These are phyloP conservation scores for sheep (Ovis aries) DNA, from an alignment of 2,113 vertebrate species.

Conservation along the genomic window ARS-UI_Ramb_v3.0 NC_056059.1:42253001-42253500, in stretches of 20 bases:
- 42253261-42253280: not conserved
- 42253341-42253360: not conserved
- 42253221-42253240: not conserved
- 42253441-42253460: not conserved
- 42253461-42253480: not conserved
- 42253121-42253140: rapidly evolving
- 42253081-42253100: rapidly evolving
- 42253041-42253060: too few species aligned
- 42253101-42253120: too few species aligned
- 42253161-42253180: not conserved
- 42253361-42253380: not conserved
- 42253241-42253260: not conserved
- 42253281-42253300: not conserved
- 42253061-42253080: too few species aligned
- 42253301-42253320: not conserved
- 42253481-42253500: not conserved
- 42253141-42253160: too few species aligned
- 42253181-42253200: not conserved
- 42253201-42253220: not conserved
- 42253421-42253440: not conserved
- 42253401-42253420: not conserved
- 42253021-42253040: too few species aligned
- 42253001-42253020: too few species aligned
- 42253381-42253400: not conserved
- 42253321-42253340: not conserved